These are phyloP conservation scores for Nothobranchius furzeri DNA, from an alignment of 2,113 vertebrate genomes.

Conservation along the genomic window DNA sequence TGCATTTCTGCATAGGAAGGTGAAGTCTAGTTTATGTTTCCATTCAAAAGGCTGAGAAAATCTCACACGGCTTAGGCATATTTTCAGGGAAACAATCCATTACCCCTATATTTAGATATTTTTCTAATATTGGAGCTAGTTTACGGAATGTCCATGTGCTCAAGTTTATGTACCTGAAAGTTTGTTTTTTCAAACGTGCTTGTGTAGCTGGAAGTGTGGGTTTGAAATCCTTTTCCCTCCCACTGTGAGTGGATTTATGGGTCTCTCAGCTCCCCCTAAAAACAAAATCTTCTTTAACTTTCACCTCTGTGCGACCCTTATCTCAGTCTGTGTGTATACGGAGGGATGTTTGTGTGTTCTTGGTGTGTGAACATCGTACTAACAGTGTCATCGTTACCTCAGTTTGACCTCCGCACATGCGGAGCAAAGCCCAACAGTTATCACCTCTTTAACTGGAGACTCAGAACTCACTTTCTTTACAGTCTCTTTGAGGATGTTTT, in stretches of 20 bases:
- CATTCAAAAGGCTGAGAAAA: too few relatives aligned
- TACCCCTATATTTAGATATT: background rate
- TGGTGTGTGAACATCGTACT: conserved; percentile 7
- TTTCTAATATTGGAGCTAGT: background rate
- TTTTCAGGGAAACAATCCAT: too few relatives aligned
- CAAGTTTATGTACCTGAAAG: background rate
- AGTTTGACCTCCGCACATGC: conserved; percentile 34
- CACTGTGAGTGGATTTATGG: conserved; percentile 62
- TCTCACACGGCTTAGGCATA: too few relatives aligned
- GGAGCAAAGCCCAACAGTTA: conserved; percentile 35
- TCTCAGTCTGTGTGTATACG: conserved; percentile 2
- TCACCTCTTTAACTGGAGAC: conserved; percentile 59
- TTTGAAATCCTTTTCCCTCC: conserved; percentile 24
- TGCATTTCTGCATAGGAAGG: too few relatives aligned
- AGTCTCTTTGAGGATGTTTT: conserved; percentile 27
- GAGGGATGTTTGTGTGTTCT: conserved; percentile 1
- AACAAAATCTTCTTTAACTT: conserved; percentile 66
- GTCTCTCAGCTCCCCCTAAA: conserved; percentile 54
- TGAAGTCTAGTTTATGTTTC: too few relatives aligned
- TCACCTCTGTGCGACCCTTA: conserved; percentile 54
- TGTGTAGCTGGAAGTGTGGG: conserved; percentile 8
- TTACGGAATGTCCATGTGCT: background rate
- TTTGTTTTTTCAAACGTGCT: background rate
- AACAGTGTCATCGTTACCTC: conserved; percentile 56
- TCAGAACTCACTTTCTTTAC: conserved; percentile 1